A percentile compares a stretch with the other conserved stretches of the same genome.
These are phyloP conservation scores for Entomobrya multifasciata DNA, from an alignment of 2,888 invertebrate genomes.

Conservation along the genomic window DNA sequence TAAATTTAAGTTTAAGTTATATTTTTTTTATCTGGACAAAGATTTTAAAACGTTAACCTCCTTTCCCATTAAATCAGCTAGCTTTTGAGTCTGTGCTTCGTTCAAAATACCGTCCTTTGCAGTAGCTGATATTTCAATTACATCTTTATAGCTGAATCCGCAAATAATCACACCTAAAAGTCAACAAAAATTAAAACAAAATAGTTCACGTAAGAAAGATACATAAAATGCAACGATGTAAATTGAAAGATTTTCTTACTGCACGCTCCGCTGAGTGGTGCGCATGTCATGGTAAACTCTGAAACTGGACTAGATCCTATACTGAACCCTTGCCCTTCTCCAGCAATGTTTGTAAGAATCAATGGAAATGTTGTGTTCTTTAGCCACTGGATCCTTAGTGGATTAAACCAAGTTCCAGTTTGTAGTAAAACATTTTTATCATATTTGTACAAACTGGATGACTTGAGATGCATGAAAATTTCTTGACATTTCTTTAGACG, in stretches of 20 bases:
- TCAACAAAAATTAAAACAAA: background rate
- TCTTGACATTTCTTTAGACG: conserved; percentile 39
- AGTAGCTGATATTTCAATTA: conserved; percentile 38
- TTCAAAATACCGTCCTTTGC: conserved; percentile 36
- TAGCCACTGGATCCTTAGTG: conserved; percentile 35
- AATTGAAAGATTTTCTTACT: no score
- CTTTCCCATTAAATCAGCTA: conserved; percentile 46
- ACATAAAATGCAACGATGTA: no score
- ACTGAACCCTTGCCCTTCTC: conserved; percentile 57
- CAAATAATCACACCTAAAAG: conserved; percentile 44
- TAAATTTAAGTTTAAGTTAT: background rate
- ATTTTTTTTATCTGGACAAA: background rate
- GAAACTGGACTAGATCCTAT: conserved; percentile 34
- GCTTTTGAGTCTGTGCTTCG: conserved; percentile 35
- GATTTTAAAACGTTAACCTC: conserved; percentile 48
- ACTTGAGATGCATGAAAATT: conserved; percentile 40
- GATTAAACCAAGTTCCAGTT: conserved; percentile 56
- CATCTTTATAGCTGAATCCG: conserved; percentile 58
- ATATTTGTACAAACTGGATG: conserved; percentile 44
- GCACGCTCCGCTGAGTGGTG: conserved; percentile 28
- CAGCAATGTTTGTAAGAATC: conserved; percentile 62
- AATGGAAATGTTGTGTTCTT: conserved; percentile 43
- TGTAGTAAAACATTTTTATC: conserved; percentile 50
- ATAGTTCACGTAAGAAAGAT: background rate
- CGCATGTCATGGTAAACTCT: conserved; percentile 59